Conservation (phyloP, 2,797 vertebrate species). For the Yasuhikotakia modesta region DNA sequence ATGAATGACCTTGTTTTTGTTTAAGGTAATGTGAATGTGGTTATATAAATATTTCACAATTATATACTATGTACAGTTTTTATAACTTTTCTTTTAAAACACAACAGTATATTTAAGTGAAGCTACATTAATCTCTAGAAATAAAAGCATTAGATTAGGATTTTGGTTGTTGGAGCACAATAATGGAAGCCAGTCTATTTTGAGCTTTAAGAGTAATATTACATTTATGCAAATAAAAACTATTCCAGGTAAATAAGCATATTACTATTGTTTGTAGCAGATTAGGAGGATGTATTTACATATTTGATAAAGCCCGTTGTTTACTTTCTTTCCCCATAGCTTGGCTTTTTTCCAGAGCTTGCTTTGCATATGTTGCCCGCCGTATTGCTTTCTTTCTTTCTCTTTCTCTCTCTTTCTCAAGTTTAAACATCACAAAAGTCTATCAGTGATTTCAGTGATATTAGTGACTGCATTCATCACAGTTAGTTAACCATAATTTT, state of each 20-base stretch:
- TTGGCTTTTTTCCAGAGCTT: slow-evolving; percentile 16
- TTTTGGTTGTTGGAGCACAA: slow-evolving; percentile 55
- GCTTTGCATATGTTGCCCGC: no score
- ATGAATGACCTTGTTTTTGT: slow-evolving; percentile 49
- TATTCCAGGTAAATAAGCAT: slow-evolving; percentile 71
- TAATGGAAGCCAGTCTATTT: slow-evolving; percentile 60
- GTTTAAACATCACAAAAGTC: slow-evolving; percentile 25
- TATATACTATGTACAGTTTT: slow-evolving; percentile 76
- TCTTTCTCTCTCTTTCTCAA: not conserved
- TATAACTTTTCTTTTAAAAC: slow-evolving; percentile 68
- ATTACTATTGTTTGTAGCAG: slow-evolving; percentile 74
- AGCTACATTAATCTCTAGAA: no score
- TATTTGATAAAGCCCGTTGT: slow-evolving; percentile 69
- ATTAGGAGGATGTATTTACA: slow-evolving; percentile 73
- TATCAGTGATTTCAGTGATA: slow-evolving; percentile 4
- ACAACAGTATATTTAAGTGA: slow-evolving; percentile 43
- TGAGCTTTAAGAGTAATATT: slow-evolving; percentile 73
- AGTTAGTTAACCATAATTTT: slow-evolving; percentile 15
- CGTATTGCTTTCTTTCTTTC: no score
- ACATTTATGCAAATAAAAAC: slow-evolving; percentile 75
- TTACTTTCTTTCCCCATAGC: slow-evolving; percentile 33
- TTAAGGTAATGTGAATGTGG: slow-evolving; percentile 51
- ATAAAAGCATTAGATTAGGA: no score
- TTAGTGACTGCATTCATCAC: slow-evolving; percentile 33
- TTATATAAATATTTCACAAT: no score